Evolutionary conservation across 2,888 invertebrate genomes (phyloP).

Genomic region (Nomada flava): DNA sequence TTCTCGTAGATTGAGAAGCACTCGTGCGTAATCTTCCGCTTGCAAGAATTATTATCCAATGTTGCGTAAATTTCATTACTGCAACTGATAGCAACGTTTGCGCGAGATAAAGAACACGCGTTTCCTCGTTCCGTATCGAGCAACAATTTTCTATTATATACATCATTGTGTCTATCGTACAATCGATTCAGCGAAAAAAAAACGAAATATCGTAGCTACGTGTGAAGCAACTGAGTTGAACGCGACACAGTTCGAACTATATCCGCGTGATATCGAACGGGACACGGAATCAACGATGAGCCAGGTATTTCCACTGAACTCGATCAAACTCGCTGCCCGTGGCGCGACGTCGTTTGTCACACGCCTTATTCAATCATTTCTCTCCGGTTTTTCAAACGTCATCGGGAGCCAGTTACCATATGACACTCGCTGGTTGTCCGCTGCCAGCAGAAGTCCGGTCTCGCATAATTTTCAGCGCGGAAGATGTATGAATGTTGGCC

Average conservation of each 20-base stretch:
- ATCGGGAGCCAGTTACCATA: slow-evolving; percentile 37
- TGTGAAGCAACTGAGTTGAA: background rate
- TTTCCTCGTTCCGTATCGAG: background rate
- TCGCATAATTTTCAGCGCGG: slow-evolving; percentile 51
- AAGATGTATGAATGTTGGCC: slow-evolving; percentile 52
- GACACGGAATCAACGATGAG: background rate
- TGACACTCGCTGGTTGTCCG: slow-evolving; percentile 41
- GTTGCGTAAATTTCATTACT: background rate
- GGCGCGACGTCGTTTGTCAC: slow-evolving; percentile 40
- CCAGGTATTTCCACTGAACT: background rate
- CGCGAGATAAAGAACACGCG: background rate
- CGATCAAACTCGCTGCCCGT: slow-evolving; percentile 1
- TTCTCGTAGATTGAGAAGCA: no score
- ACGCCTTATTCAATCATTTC: background rate
- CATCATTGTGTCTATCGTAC: background rate
- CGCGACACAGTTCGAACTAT: background rate
- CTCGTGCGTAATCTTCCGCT: background rate
- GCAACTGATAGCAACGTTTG: background rate
- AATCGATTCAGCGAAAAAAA: no score
- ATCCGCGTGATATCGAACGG: background rate
- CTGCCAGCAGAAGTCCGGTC: slow-evolving; percentile 56
- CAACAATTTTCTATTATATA: background rate
- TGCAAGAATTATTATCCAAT: background rate
- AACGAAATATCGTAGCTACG: no score
- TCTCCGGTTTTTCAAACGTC: slow-evolving; percentile 22